Base-by-base conservation (phyloP, 1,140 invertebrate genomes). In the Ditylenchus dipsaci region DNA sequence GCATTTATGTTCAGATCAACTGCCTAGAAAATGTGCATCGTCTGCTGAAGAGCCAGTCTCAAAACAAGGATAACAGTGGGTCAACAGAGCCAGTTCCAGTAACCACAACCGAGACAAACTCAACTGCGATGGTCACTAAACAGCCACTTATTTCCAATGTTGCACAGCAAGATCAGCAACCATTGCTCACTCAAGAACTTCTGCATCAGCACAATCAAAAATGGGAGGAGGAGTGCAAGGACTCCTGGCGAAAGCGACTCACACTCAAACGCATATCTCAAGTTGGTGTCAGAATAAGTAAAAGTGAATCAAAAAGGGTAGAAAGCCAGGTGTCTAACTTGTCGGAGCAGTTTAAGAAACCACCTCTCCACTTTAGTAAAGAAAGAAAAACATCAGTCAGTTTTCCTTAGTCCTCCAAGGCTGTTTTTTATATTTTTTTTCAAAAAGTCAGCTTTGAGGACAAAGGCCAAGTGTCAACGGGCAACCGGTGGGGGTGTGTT, bases 21-120 rank as follows among this genome's bases (percentile, higher is more conserved):
- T 81, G 79, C 58, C 62, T 81, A 19, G 79, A 81, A 62, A 81
- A 81, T 67, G 79, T 81, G 27, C 81, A 81, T 63, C 78, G 79
- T 5, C 59, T 81, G 45, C 67, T 81, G 13, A 82, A 83, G 58
- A 81, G 78, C 26, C 81, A 83, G 58, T 47, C 65, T 0, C 30
- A 64, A 26, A 43, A 57, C 7, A 38, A 63, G 21, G 21, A 72
- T 43, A 53, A 38, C 3, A 11, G 33, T 38, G 33, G n/a, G n/a
- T n/a, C 33, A 5, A 11, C 33, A 5, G 33, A 21, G 3, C 45
- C 45, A 7, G 27, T 21, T 9, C 30, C 56, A 17, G 19, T 29
- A 8, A 23, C 30, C 11, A 47, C 60, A 30, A 47, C 30, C n/a
- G 8, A 67, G 38, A 69, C 42, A 57, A 15, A 38, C 26, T 47